Evolutionary conservation across 2,888 invertebrate species (phyloP).

Genomic region (Rotaria sp.): DNA sequence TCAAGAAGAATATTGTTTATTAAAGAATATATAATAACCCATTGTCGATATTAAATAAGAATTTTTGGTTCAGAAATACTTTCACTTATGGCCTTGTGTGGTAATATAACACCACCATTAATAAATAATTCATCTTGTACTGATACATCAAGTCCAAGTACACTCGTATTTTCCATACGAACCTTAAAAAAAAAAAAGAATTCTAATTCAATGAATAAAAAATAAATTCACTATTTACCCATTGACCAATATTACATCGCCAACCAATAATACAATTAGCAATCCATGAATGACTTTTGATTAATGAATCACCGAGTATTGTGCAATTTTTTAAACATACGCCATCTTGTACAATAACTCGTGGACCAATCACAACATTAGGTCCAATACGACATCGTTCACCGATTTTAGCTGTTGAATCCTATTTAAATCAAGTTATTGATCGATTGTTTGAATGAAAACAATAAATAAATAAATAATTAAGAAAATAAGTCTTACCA

Average conservation of each 20-base stretch:
- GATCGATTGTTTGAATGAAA: not conserved
- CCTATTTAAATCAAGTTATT: conserved; percentile 53
- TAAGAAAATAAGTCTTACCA: conserved; percentile 42
- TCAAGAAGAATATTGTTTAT: not conserved
- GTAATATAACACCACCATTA: conserved; percentile 92
- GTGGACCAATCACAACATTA: conserved; percentile 92
- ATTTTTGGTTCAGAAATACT: conserved; percentile 95
- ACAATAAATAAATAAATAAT: conserved; percentile 43
- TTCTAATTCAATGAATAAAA: conserved; percentile 1
- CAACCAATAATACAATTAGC: conserved; percentile 94
- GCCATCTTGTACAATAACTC: conserved; percentile 80
- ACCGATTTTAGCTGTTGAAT: conserved; percentile 84
- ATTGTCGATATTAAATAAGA: conserved; percentile 69
- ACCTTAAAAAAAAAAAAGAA: conserved; percentile 56
- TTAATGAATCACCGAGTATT: conserved; percentile 70
- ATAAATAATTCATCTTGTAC: conserved; percentile 96
- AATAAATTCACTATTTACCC: conserved; percentile 62
- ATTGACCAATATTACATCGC: conserved; percentile 84
- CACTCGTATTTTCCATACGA: conserved; percentile 91
- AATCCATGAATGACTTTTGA: conserved; percentile 83
- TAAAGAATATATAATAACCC: too few relatives aligned
- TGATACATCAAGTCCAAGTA: conserved; percentile 94
- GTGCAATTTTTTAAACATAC: conserved; percentile 91
- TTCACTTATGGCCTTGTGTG: conserved; percentile 84
- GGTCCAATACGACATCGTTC: conserved; percentile 90